A percentile compares a stretch with the other conserved stretches of the same genome.
Evolutionary conservation across 2,113 vertebrate species (phyloP).

Genomic region (Myrmecobius fasciatus): DNA sequence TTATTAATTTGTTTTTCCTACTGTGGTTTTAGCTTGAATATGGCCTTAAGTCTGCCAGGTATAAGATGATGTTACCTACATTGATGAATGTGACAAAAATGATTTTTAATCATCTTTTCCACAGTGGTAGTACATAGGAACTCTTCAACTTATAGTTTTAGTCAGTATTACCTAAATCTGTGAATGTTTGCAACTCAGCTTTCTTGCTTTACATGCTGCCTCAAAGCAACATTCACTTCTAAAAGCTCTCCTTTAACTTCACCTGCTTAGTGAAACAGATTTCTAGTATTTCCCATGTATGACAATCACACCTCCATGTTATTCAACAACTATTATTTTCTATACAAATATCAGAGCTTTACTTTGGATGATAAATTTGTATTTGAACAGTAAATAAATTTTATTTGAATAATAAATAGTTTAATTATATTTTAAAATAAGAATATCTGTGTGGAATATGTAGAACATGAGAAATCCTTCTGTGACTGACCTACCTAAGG

Average conservation of each 20-base stretch:
- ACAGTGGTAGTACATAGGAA: background rate
- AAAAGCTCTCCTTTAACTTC: background rate
- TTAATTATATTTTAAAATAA: background rate
- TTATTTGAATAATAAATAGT: background rate
- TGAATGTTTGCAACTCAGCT: background rate
- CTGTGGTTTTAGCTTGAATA: background rate
- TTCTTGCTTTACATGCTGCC: background rate
- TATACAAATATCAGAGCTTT: background rate
- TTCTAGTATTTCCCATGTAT: background rate
- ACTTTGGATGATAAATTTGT: background rate
- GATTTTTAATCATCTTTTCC: background rate
- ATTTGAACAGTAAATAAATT: background rate
- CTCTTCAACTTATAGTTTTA: background rate
- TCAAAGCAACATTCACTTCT: background rate
- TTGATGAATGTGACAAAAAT: background rate
- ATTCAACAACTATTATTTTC: background rate
- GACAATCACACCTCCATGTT: background rate
- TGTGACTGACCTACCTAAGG: background rate
- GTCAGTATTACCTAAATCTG: background rate
- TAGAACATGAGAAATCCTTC: background rate
- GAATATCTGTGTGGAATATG: background rate
- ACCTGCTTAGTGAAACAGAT: background rate
- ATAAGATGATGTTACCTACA: background rate
- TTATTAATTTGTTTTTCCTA: slow-evolving; percentile 9
- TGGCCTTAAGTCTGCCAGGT: background rate